phyloP scores from a whole-genome alignment of 2,113 vertebrate genomes.

The Ptyas mucosa region DNA sequence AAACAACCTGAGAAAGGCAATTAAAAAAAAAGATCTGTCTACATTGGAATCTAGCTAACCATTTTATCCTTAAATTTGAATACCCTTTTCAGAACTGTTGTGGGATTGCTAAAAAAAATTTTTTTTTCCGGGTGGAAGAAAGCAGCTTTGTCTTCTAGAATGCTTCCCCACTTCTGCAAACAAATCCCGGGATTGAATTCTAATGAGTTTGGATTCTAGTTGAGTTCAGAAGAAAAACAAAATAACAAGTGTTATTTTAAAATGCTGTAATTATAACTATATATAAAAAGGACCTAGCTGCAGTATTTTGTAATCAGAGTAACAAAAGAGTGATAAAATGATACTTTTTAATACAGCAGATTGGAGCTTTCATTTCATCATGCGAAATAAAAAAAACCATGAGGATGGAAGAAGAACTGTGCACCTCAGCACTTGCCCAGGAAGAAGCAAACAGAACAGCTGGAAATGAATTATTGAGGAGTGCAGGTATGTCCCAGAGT shows the following conservation, averaged over 20 bases:
- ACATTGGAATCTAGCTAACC: neutral
- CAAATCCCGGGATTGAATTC: neutral
- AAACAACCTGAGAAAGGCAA: neutral
- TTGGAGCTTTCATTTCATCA: conserved; percentile 53
- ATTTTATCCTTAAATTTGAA: neutral
- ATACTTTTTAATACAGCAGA: conserved; percentile 58
- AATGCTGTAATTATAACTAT: neutral
- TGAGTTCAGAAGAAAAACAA: neutral
- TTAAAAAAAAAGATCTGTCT: neutral
- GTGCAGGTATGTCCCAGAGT: conserved; percentile 54
- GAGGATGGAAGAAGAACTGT: conserved; percentile 73
- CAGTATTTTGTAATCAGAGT: rapidly evolving
- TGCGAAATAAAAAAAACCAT: conserved; percentile 73
- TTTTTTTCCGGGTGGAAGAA: neutral
- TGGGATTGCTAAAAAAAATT: neutral
- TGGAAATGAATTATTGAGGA: conserved; percentile 6
- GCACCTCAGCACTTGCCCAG: conserved; percentile 56
- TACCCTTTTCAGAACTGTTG: neutral
- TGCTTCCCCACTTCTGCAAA: neutral
- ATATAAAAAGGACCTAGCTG: neutral
- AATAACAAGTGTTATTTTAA: neutral
- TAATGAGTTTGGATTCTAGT: neutral
- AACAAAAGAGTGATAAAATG: conserved; percentile 1
- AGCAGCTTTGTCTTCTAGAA: neutral
- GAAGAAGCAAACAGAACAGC: conserved; percentile 34